These are phyloP conservation scores for Lycia hirtaria DNA, from an alignment of 2,888 invertebrate species.

Conservation along the genomic window DNA sequence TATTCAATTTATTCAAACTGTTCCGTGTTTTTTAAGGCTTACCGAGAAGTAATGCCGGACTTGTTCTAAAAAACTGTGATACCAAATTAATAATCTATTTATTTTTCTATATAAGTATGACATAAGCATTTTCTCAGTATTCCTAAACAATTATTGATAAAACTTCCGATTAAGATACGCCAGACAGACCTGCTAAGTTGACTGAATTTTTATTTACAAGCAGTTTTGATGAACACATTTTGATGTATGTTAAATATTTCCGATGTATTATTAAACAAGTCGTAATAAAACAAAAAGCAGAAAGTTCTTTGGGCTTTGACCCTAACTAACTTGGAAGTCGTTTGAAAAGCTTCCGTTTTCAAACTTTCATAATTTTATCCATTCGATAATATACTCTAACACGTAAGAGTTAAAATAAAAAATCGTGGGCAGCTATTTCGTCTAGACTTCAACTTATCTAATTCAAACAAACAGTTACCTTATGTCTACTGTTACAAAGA, in stretches of 20 bases:
- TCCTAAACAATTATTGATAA: not conserved
- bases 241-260: not conserved
- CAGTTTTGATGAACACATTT: not conserved
- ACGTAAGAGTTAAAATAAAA: not conserved
- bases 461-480: conserved; percentile 6
- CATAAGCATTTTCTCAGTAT: conserved; percentile 9
- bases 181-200: too few species aligned
- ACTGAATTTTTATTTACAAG: not conserved
- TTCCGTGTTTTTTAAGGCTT: conserved; percentile 12
- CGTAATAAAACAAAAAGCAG: not conserved
- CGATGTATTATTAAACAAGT: not conserved
- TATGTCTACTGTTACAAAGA: not conserved
- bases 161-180: too few species aligned
- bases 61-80: conserved; percentile 2
- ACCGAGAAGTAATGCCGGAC: conserved; percentile 19
- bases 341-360: conserved; percentile 32
- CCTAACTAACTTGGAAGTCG: conserved; percentile 31
- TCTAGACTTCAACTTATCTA: conserved; percentile 27
- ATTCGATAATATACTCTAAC: conserved; percentile 20
- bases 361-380: conserved; percentile 21
- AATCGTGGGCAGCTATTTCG: conserved; percentile 2
- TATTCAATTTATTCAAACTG: conserved; percentile 9
- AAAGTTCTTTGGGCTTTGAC: conserved; percentile 13
- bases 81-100: not conserved
- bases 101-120: conserved; percentile 1